A percentile compares a stretch with the other conserved stretches of the same genome.
phyloP scores from a whole-genome alignment of 2,113 vertebrate genomes.

The Ciconia stormi region DNA sequence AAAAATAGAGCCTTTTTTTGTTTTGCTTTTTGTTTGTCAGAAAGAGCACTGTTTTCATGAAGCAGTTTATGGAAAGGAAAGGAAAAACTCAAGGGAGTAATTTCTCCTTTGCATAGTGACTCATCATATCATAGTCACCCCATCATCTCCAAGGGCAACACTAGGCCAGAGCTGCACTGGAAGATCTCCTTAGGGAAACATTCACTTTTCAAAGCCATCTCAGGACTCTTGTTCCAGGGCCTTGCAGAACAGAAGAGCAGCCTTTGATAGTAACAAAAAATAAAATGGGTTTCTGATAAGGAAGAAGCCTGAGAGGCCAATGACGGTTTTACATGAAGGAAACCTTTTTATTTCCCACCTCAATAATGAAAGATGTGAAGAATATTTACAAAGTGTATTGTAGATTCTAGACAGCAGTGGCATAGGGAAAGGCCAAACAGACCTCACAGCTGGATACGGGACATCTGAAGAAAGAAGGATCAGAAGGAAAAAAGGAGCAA shows the following conservation, averaged over 20 bases:
- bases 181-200: constrained; percentile 5
- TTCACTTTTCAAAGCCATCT: neutral
- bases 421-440: neutral
- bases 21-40: neutral
- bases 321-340: neutral
- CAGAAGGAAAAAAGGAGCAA: neutral
- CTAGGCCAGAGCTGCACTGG: neutral
- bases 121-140: constrained; percentile 25
- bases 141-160: constrained; percentile 25
- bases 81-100: constrained; percentile 27
- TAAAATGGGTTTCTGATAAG: neutral
- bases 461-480: neutral
- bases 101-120: constrained; percentile 35
- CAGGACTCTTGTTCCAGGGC: neutral
- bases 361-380: neutral
- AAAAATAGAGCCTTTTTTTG: neutral
- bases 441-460: neutral
- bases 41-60: neutral
- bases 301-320: neutral
- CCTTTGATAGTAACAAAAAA: neutral
- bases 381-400: neutral
- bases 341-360: neutral
- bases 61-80: neutral
- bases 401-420: neutral
- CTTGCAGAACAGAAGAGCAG: neutral